A percentile compares a stretch with the other conserved stretches of the same genome.
These are phyloP conservation scores for Cettia cetti DNA, from an alignment of 2,113 vertebrate genomes.

Conservation along the genomic window DNA sequence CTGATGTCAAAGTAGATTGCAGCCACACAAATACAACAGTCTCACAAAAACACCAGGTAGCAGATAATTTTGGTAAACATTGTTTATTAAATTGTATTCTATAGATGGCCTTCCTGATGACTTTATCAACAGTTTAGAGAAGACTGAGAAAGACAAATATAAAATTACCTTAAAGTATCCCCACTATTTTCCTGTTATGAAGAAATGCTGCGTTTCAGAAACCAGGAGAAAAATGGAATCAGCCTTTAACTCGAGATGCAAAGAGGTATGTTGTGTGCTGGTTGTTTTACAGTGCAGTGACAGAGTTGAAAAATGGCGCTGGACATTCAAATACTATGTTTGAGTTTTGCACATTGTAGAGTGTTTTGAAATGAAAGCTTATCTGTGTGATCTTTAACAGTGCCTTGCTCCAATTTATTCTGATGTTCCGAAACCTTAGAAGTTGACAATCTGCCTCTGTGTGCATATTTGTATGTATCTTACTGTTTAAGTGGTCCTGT, in stretches of 20 bases:
- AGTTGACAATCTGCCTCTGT: background rate
- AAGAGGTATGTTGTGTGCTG: slow-evolving; percentile 77
- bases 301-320: background rate
- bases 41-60: background rate
- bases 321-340: background rate
- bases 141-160: slow-evolving; percentile 72
- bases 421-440: background rate
- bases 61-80: background rate
- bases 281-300: background rate
- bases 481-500: background rate
- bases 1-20: background rate
- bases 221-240: slow-evolving; percentile 90
- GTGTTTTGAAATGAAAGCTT: background rate
- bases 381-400: background rate
- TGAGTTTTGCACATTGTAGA: background rate
- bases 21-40: background rate
- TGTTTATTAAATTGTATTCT: slow-evolving; percentile 39
- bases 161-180: slow-evolving; percentile 91
- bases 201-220: slow-evolving; percentile 88
- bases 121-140: slow-evolving; percentile 85
- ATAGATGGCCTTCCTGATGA: slow-evolving; percentile 85
- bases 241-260: slow-evolving; percentile 92
- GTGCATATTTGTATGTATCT: background rate
- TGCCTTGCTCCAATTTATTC: background rate
- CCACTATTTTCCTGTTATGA: slow-evolving; percentile 92